phyloP scores from a whole-genome alignment of 2,113 vertebrate species.

The Sinocyclocheilus rhinocerous region DNA sequence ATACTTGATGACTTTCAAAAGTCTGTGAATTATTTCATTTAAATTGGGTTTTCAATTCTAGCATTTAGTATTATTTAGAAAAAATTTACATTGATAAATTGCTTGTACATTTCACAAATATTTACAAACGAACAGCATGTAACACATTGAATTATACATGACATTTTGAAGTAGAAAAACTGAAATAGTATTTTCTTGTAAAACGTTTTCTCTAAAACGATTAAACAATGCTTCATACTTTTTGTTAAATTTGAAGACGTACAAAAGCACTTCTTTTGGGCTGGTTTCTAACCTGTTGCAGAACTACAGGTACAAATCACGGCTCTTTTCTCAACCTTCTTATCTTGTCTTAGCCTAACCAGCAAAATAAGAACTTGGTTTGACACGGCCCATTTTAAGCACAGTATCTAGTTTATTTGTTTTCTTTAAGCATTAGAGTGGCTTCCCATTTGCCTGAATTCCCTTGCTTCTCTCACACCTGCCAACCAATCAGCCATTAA shows the following conservation, averaged over 20 bases:
- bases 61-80: too few species aligned
- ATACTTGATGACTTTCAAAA: not conserved
- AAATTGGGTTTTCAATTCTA: not conserved
- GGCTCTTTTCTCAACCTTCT: not conserved
- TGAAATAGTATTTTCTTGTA: too few species aligned
- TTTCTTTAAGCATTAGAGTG: not conserved
- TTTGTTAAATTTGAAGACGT: not conserved
- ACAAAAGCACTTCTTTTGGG: not conserved
- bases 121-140: too few species aligned
- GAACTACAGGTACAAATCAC: not conserved
- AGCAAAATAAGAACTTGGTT: constrained; percentile 8
- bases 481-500: constrained; percentile 45
- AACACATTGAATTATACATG: too few species aligned
- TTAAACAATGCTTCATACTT: not conserved
- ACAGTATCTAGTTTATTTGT: constrained; percentile 20
- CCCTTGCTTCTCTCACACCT: constrained; percentile 24
- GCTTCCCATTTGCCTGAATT: constrained; percentile 16
- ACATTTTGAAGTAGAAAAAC: too few species aligned
- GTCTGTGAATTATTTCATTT: not conserved
- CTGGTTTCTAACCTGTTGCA: not conserved
- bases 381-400: not conserved
- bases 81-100: too few species aligned
- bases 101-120: too few species aligned
- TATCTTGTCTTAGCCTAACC: not conserved
- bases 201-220: not conserved